Percentiles rank a stretch among this genome's conserved stretches.
These are phyloP conservation scores for Bungarus multicinctus DNA, from an alignment of 2,113 vertebrate species.

Conservation along the genomic window DNA sequence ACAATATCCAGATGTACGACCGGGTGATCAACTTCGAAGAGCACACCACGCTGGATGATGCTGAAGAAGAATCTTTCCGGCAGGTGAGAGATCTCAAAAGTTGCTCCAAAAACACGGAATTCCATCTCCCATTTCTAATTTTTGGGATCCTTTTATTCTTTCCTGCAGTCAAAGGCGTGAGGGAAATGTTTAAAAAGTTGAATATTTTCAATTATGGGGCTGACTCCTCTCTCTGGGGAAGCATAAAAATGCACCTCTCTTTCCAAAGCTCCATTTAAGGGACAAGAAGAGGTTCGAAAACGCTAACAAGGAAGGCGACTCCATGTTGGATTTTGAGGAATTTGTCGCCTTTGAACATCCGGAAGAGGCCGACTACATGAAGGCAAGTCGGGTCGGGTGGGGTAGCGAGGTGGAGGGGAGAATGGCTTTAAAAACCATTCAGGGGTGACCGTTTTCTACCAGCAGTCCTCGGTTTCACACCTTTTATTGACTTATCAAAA, in stretches of 20 bases:
- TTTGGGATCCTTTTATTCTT: not conserved
- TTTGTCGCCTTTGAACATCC: conserved; percentile 94
- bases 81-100: conserved; percentile 70
- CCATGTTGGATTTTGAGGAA: conserved; percentile 81
- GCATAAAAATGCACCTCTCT: not conserved
- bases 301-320: conserved; percentile 77
- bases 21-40: conserved; percentile 83
- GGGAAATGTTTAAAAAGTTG: not conserved
- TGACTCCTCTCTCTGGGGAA: not conserved
- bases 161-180: not conserved
- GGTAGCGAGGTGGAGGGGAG: no score
- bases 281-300: conserved; percentile 91
- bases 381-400: conserved; percentile 69
- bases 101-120: not conserved
- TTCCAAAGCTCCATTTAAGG: conserved; percentile 85
- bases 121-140: not conserved
- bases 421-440: not conserved
- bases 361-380: conserved; percentile 93
- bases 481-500: not conserved
- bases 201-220: not conserved
- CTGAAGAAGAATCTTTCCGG: conserved; percentile 89
- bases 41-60: conserved; percentile 74
- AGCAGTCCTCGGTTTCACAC: no score
- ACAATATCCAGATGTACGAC: conserved; percentile 84
- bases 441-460: not conserved